Evolutionary conservation across 1,140 invertebrate genomes (phyloP).

Genomic region (Parasteatoda tepidariorum): DNA sequence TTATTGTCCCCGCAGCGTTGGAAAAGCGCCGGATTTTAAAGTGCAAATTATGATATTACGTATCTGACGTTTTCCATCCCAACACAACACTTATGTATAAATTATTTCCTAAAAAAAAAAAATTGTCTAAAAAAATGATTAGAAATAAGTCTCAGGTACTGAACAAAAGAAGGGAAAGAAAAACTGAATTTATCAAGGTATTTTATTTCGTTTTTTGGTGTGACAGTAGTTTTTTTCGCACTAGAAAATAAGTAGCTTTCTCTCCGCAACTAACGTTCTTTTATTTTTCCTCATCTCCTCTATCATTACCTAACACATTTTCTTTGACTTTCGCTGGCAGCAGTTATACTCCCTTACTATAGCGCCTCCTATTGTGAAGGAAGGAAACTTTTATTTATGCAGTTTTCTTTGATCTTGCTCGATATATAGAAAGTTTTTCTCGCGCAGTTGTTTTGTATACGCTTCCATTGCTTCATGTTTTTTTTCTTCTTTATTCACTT

Average conservation of each 20-base stretch:
- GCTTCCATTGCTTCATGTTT: not conserved
- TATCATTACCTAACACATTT: not conserved
- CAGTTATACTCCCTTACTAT: not conserved
- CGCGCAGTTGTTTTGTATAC: not conserved
- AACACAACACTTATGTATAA: too few species aligned
- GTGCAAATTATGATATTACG: too few species aligned
- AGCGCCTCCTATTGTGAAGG: constrained; percentile 7
- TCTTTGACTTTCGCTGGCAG: constrained; percentile 30
- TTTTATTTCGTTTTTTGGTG: too few species aligned
- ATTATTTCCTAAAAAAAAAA: too few species aligned
- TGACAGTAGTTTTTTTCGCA: too few species aligned
- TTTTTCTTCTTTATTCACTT: not conserved
- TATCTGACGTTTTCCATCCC: too few species aligned
- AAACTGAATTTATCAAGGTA: not conserved
- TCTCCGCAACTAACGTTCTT: constrained; percentile 19
- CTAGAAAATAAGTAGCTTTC: constrained; percentile 3
- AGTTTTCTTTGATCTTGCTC: not conserved
- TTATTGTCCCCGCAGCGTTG: too few species aligned
- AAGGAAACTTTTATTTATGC: constrained; percentile 18
- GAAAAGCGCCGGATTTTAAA: too few species aligned
- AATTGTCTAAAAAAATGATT: constrained; percentile 18
- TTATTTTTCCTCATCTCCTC: not conserved
- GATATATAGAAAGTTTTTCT: not conserved
- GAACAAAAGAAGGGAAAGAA: not conserved
- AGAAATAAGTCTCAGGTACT: constrained; percentile 28